phyloP scores from a whole-genome alignment of 2,797 vertebrate species.

The Oreochromis grahami region DNA sequence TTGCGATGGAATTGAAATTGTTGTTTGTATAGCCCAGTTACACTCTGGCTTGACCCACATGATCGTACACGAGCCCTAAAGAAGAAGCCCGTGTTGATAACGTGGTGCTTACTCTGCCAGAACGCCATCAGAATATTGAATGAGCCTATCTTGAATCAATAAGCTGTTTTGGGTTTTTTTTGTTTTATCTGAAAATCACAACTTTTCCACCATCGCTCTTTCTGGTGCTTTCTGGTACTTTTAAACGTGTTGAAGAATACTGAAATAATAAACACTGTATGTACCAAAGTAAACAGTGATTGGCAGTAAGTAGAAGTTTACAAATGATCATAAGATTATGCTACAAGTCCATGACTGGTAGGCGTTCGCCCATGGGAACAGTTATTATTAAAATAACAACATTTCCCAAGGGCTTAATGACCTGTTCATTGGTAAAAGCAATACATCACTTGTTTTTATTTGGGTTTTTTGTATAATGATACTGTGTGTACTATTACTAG shows the following conservation, averaged over 20 bases:
- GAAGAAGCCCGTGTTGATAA: background rate
- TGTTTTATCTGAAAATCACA: background rate
- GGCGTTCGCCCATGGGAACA: background rate
- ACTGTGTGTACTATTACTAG: background rate
- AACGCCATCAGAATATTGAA: background rate
- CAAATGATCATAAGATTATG: background rate
- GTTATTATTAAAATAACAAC: background rate
- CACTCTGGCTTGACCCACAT: background rate
- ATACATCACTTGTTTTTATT: background rate
- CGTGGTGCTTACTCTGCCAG: background rate
- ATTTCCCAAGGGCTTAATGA: background rate
- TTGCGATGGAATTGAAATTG: background rate
- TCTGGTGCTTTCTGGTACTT: background rate
- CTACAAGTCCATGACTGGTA: background rate
- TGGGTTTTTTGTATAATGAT: background rate
- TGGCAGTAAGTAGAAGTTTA: background rate
- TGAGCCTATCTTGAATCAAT: background rate
- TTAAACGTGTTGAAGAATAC: background rate
- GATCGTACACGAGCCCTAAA: background rate
- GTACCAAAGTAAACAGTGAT: background rate
- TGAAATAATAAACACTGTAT: background rate
- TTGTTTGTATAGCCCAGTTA: background rate
- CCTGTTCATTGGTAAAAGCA: background rate
- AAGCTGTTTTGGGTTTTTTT: background rate
- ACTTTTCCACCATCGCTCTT: background rate